phyloP scores from a whole-genome alignment of 2,113 vertebrate genomes.

The Campylomormyrus numenius region DNA sequence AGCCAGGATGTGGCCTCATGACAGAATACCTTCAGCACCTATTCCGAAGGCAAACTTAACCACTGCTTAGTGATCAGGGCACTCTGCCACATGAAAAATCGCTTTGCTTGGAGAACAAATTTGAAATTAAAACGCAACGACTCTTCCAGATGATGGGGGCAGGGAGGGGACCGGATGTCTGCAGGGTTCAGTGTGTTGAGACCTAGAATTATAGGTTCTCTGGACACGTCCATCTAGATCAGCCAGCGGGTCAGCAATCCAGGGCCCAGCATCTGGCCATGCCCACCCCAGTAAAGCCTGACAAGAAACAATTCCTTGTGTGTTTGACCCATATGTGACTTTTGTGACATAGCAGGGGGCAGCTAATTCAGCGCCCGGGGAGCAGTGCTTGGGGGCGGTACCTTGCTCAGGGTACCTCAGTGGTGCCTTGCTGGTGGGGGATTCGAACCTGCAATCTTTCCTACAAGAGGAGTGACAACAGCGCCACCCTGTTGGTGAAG shows the following conservation, averaged over 20 bases:
- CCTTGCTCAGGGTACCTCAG: too few relatives aligned
- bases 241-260: background rate
- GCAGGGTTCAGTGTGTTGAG: conserved; percentile 41
- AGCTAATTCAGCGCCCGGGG: too few relatives aligned
- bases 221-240: conserved; percentile 43
- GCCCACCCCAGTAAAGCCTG: background rate
- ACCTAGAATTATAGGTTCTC: conserved; percentile 53
- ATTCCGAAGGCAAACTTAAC: background rate
- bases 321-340: too few relatives aligned
- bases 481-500: background rate
- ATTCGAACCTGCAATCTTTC: background rate
- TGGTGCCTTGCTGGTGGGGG: too few relatives aligned
- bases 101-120: background rate
- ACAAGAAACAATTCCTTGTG: background rate
- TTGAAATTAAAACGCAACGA: background rate
- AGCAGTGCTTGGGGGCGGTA: too few relatives aligned
- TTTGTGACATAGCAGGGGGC: too few relatives aligned
- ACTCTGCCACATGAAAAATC: background rate
- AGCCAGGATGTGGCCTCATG: background rate
- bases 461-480: background rate
- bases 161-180: background rate
- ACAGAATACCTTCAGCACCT: background rate
- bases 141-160: background rate
- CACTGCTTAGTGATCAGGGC: background rate
- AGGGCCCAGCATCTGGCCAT: background rate